Evolutionary conservation across 2,888 invertebrate genomes (phyloP), one percentile per base, ranked within the genome.

Genomic region (Sphecodes monilicornis): DNA sequence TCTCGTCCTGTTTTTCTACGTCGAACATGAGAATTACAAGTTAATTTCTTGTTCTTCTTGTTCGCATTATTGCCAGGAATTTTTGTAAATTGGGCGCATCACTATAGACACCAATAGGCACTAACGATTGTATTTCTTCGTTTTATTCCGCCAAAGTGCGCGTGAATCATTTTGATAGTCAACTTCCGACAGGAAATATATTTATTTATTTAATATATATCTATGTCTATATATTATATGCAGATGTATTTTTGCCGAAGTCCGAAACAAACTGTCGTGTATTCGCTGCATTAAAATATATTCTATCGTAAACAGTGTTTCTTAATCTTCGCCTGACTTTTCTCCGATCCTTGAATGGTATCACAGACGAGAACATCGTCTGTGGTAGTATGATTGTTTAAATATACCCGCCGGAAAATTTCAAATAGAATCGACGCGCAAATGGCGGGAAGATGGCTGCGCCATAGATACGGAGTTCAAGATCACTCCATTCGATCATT

Each of bases 201-300:
- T 83, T 83, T 83, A 83, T 83, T 83, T 83, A 83, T 83, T 83
- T 83, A 83, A 70, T 78, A 75, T 79, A 60, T 70, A 66, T 60
- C 50, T 76, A 77, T 77, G 60, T 66, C 70, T 80, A 68, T 72
- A 73, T 84, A 71, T 72, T 81, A 77, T 81, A 81, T 66, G 72
- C 72, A 77, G 43, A 82, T 80, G 73, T 80, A 79, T 72, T 83
- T 80, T 83, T 76, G 72, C 68, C 57, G 68, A 80, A 76, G 68
- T 60, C 72, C 76, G 76, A 41, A 76, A 76, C 68, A 72, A 76
- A 83, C 29, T 72, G 60, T 80, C 57, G 80, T 83, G 76, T 83
- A 80, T 76, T 80, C 76, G 71, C 71, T 72, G 69, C 76, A 80
- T 83, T 80, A 80, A 80, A 82, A 68, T 82, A 82, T 72, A 80